A percentile compares a stretch with the other conserved stretches of the same genome.
Conservation (phyloP, 2,888 invertebrate genomes). For the Plemyria rubiginata region DNA sequence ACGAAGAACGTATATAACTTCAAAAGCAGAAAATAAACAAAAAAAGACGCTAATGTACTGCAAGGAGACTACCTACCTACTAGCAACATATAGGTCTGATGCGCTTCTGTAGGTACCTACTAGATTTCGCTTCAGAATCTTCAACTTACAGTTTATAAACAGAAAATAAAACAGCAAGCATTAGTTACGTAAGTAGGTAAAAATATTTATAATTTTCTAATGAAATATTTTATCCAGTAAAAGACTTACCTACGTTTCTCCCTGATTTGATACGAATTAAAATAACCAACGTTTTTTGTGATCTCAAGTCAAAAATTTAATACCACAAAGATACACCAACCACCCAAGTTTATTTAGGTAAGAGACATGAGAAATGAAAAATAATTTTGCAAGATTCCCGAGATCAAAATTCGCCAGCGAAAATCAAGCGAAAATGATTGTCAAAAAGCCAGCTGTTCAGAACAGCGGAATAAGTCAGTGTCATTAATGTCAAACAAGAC, state of each 20-base stretch:
- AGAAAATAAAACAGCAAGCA: not conserved
- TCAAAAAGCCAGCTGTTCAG: no score
- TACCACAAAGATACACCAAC: not conserved
- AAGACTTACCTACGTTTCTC: not conserved
- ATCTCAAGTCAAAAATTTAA: not conserved
- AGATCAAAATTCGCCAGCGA: not conserved
- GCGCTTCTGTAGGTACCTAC: not conserved
- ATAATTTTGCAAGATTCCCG: not conserved
- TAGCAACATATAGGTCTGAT: no score
- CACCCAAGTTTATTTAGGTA: no score
- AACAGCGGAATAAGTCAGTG: no score
- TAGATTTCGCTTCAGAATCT: not conserved
- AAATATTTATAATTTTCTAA: not conserved
- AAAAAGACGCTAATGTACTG: no score
- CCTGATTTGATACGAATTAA: not conserved
- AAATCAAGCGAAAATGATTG: not conserved
- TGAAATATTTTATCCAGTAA: not conserved
- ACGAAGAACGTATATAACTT: no score
- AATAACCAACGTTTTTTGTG: not conserved
- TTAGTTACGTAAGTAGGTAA: not conserved
- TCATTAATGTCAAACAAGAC: no score
- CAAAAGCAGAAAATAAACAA: no score
- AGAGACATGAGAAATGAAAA: no score
- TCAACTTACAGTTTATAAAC: not conserved
- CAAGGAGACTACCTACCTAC: no score